Evolutionary conservation across 1,140 invertebrate genomes (phyloP), one percentile per base, ranked within the genome.

Genomic region (Drosophila nebulosa): DNA sequence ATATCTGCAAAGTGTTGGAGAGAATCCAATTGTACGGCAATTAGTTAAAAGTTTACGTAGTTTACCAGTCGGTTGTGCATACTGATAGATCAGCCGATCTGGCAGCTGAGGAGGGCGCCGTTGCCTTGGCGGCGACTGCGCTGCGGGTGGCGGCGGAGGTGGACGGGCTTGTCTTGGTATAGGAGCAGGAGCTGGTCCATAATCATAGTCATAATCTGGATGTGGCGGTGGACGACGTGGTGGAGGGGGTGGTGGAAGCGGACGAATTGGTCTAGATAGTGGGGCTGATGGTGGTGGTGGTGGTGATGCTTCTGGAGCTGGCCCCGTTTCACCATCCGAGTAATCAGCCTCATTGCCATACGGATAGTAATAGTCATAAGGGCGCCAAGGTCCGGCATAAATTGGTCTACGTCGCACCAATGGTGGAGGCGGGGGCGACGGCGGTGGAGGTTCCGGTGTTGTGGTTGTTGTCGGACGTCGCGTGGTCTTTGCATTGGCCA

Each of bases 1-100:
- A 57, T 90, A 90, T 78, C 88, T 90, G 88, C 88, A 90, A 90
- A 90, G 88, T 78, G 88, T 90, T 79, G 79, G 89, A 84, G 88
- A 90, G 74, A 90, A 90, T 77, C 88, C 88, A 80, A 88, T 90
- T 83, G 89, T 90, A 63, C 78, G 88, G 57, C 88, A 90, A 83
- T 90, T 90, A 90, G 88, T 90, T 78, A 90, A 74, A 75, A 90
- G 88, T 71, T 74, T 74, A 22, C 79, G 73, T 75, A 90, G 83
- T 90, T 90, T 90, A 90, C 88, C 88, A 84, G 77, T 72, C 51
- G 83, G 67, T 73, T 90, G 88, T 76, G 76, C 83, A 64, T 90
- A 90, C 80, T 90, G 88, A 83, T 86, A 90, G 69, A 90, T 64
- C 21, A 90, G 64, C 4, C 78, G 70, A 52, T 84, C 76, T 14